Evolutionary conservation across 2,113 vertebrate genomes (phyloP).

Genomic region (Strix uralensis): DNA sequence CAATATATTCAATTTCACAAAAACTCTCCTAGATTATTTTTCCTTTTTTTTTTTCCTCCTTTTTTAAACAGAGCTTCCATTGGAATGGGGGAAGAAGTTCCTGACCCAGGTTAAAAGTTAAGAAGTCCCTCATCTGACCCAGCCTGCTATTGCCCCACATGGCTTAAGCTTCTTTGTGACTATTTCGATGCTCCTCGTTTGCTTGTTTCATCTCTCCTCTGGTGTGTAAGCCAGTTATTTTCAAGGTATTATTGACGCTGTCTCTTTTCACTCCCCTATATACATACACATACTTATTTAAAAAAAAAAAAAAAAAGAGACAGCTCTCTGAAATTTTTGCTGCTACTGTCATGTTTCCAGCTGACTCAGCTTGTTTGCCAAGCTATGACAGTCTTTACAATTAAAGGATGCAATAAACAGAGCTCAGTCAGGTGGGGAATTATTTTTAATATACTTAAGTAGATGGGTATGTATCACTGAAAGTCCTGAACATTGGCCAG

Average conservation of each 20-base stretch:
- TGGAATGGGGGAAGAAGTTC: conserved; percentile 64
- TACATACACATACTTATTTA: background rate
- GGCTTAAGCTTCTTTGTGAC: conserved; percentile 26
- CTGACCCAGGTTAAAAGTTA: conserved; percentile 29
- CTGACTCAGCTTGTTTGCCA: conserved; percentile 30
- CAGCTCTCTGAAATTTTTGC: conserved; percentile 23
- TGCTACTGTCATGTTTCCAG: conserved; percentile 26
- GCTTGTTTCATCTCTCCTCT: conserved; percentile 36
- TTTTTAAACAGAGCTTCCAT: conserved; percentile 81
- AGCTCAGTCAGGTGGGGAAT: conserved; percentile 32
- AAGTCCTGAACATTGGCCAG: conserved; percentile 58
- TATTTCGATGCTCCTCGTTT: conserved; percentile 11
- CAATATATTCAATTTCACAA: conserved; percentile 94
- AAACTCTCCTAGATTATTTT: conserved; percentile 85
- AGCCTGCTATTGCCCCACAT: conserved; percentile 48
- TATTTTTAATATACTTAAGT: conserved; percentile 11
- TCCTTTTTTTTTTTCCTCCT: background rate
- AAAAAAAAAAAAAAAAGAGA: background rate
- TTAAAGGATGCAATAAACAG: conserved; percentile 19
- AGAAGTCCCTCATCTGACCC: conserved; percentile 52
- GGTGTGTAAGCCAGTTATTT: conserved; percentile 38
- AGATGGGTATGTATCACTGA: conserved; percentile 17
- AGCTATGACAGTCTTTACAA: conserved; percentile 29
- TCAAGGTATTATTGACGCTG: conserved; percentile 3
- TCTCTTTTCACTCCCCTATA: conserved; percentile 14